phyloP scores from a whole-genome alignment of 1,140 invertebrate species.

The Halictus rubicundus region DNA sequence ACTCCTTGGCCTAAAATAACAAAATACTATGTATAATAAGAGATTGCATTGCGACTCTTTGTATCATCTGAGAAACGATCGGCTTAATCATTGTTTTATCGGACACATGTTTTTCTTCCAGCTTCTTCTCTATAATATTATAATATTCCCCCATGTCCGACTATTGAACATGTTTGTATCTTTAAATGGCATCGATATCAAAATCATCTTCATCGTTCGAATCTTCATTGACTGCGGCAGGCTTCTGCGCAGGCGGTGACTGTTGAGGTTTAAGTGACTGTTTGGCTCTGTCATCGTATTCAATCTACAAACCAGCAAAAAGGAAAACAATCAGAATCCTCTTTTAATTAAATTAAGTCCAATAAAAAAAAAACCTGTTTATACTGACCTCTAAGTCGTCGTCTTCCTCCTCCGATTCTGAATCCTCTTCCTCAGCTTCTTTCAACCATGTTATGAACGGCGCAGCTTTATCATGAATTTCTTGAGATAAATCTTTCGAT shows the following conservation, averaged over 20 bases:
- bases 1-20: conserved; percentile 62
- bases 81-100: conserved; percentile 41
- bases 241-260: conserved; percentile 76
- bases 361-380: not conserved
- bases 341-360: not conserved
- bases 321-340: not conserved
- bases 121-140: conserved; percentile 25
- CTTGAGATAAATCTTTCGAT: conserved; percentile 92
- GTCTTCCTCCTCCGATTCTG: conserved; percentile 86
- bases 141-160: conserved; percentile 25
- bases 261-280: conserved; percentile 85
- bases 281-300: conserved; percentile 92
- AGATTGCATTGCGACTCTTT: conserved; percentile 61
- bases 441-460: conserved; percentile 98
- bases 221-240: conserved; percentile 76
- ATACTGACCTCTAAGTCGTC: conserved; percentile 83
- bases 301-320: conserved; percentile 83
- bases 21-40: conserved; percentile 63
- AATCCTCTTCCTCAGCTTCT: conserved; percentile 97
- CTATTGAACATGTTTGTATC: conserved; percentile 39
- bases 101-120: conserved; percentile 30
- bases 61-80: conserved; percentile 54
- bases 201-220: conserved; percentile 90
- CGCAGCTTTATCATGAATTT: conserved; percentile 95
- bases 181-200: conserved; percentile 96